These are phyloP conservation scores for Netelia virgata DNA, from an alignment of 2,888 invertebrate species.

Conservation along the genomic window DNA sequence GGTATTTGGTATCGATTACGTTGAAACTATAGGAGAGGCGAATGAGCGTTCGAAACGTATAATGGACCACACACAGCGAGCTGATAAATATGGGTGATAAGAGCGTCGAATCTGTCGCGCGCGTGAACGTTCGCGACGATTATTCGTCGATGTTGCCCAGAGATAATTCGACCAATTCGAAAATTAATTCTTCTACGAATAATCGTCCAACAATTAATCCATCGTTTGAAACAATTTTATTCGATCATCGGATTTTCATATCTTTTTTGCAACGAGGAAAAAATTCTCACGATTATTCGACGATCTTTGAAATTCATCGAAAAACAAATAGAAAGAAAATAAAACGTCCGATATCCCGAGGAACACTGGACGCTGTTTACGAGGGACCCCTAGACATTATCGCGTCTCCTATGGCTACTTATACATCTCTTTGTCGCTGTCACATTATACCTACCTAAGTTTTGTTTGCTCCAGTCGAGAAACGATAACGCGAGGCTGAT, in stretches of 20 bases:
- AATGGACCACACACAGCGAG: background rate
- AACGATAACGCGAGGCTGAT: constrained; percentile 57
- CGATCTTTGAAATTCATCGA: too few species aligned
- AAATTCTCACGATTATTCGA: too few species aligned
- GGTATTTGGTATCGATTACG: background rate
- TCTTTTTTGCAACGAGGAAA: too few species aligned
- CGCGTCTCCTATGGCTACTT: background rate
- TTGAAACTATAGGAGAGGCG: background rate
- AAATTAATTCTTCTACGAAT: too few species aligned
- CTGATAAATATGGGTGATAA: background rate
- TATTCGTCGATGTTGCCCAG: too few species aligned
- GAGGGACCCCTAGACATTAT: constrained; percentile 34
- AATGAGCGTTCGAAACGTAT: background rate
- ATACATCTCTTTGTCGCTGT: constrained; percentile 46
- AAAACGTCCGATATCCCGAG: background rate
- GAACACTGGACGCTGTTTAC: constrained; percentile 35
- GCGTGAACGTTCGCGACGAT: background rate
- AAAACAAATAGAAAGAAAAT: too few species aligned
- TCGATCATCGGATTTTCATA: too few species aligned
- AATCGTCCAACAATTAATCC: too few species aligned
- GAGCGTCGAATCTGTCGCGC: background rate
- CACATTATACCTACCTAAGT: constrained; percentile 56
- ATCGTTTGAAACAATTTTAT: too few species aligned
- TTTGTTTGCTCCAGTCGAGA: constrained; percentile 38
- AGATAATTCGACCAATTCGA: too few species aligned